A percentile compares a stretch with the other conserved stretches of the same genome.
These are phyloP conservation scores for Teleiodes luculella DNA, from an alignment of 2,888 invertebrate genomes.

Conservation along the genomic window DNA sequence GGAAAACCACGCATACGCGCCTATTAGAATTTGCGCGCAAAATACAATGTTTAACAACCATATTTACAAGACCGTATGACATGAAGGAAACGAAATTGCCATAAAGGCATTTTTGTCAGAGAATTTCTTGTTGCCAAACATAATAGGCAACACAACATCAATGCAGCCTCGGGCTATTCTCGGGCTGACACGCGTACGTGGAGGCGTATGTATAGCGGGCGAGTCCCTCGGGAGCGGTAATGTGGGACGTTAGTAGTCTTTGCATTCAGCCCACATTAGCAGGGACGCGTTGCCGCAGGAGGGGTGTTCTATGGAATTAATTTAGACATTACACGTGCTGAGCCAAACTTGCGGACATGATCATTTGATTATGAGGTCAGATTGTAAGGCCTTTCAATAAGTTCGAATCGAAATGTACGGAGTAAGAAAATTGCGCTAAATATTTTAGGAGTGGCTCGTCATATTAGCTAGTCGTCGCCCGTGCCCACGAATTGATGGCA, in stretches of 20 bases:
- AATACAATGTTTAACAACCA: not conserved
- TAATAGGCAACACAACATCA: conserved; percentile 25
- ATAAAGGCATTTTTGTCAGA: conserved; percentile 8
- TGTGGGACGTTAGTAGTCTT: conserved; percentile 54
- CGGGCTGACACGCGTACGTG: conserved; percentile 27
- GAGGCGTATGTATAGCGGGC: conserved; percentile 21
- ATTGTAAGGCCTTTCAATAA: no score
- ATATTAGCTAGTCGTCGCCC: conserved; percentile 1
- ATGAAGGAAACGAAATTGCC: not conserved
- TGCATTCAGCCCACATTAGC: conserved; percentile 64
- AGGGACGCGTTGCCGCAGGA: conserved; percentile 42
- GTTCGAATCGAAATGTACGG: not conserved
- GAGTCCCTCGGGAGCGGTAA: conserved; percentile 51
- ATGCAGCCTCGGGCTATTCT: conserved; percentile 28
- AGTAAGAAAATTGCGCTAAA: conserved; percentile 6
- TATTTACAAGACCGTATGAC: not conserved
- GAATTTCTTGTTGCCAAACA: conserved; percentile 25
- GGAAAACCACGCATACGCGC: no score
- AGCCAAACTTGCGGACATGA: conserved; percentile 25
- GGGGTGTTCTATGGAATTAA: conserved; percentile 36
- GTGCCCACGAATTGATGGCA: conserved; percentile 43
- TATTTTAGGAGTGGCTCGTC: not conserved
- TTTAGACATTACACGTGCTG: conserved; percentile 33
- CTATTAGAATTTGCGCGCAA: not conserved
- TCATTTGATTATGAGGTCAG: conserved; percentile 22